A percentile compares a stretch with the other conserved stretches of the same genome.
Conservation (phyloP, 1,140 invertebrate genomes). For the Drosophila hydei region DNA sequence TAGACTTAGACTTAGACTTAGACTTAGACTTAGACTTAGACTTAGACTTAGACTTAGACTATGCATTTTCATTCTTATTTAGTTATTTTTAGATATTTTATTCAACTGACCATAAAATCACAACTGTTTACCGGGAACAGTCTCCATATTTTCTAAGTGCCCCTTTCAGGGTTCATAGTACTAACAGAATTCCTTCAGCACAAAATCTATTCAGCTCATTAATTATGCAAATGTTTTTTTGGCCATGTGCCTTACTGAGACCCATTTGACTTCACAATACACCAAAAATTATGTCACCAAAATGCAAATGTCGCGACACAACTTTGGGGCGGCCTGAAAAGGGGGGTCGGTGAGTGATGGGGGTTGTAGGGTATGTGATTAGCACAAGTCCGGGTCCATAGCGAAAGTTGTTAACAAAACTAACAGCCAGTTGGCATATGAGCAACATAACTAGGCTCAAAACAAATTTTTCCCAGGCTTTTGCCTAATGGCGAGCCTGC, state of each 20-base stretch:
- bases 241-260: constrained; percentile 44
- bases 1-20: too few species aligned
- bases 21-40: too few species aligned
- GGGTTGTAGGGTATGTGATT: constrained; percentile 53
- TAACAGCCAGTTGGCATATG: constrained; percentile 39
- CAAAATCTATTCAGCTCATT: constrained; percentile 45
- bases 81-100: background rate
- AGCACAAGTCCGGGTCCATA: constrained; percentile 42
- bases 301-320: constrained; percentile 64
- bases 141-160: constrained; percentile 6
- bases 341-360: background rate
- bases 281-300: constrained; percentile 67
- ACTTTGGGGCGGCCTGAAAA: constrained; percentile 4
- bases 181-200: constrained; percentile 25
- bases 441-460: constrained; percentile 43
- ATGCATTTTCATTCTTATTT: too few species aligned
- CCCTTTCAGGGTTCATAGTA: constrained; percentile 22
- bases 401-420: constrained; percentile 71
- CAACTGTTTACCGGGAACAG: background rate
- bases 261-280: constrained; percentile 34
- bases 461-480: constrained; percentile 53
- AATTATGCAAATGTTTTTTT: constrained; percentile 74
- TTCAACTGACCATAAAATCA: background rate
- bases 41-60: too few species aligned
- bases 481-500: constrained; percentile 49